Evolutionary conservation across 2,797 vertebrate species (phyloP), one percentile per base, ranked within the genome.

Genomic region (Florisuga fusca): DNA sequence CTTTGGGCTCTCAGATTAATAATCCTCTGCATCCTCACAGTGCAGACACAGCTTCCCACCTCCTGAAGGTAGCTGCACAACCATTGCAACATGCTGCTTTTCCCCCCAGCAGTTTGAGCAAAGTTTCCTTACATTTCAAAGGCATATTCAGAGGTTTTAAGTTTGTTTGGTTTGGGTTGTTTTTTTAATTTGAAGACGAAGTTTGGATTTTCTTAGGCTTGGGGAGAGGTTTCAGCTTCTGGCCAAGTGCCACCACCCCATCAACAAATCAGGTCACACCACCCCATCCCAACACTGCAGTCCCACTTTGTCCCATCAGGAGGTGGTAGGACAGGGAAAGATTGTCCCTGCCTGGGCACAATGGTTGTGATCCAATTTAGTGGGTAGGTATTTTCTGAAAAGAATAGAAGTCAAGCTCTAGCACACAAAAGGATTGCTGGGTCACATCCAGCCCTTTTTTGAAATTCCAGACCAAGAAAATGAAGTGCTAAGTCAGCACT

Each of bases 311-410:
- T 58, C 20, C 23, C 46, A 50, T 9, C 45, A 50, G 31, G 8
- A 50, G 3, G 62, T 3, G 6, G 23, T 5, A 50, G 27, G 9
- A 50, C 29, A 55, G 7, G 19, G 14, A 36, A 43, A 43, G 13
- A 14, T 16, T 20, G 6, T 34, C 55, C 55, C 36, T 3, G 1
- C 11, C 27, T 27, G 1, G 4, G 5, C 15, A 21, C 3, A 9
- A 15, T 1, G 8, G 21, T 36, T 57, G 38, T 19, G 41, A 51
- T 10, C 4, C 9, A 11, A 27, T 54, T 59, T 23, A 23, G 21
- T 9, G 45, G 45, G 45, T 10, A 46, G 45, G 45, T 10, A 21
- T 46, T 46, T 46, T 11, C 45, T 46, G 45, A 20, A 46, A 21
- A 46, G 45, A 20, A 46, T 10, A 46, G 45, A 41, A 78, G 45